A percentile compares a stretch with the other conserved stretches of the same genome.
These are phyloP conservation scores for Tipula vernalis DNA, from an alignment of 2,888 invertebrate genomes.

Conservation along the genomic window DNA sequence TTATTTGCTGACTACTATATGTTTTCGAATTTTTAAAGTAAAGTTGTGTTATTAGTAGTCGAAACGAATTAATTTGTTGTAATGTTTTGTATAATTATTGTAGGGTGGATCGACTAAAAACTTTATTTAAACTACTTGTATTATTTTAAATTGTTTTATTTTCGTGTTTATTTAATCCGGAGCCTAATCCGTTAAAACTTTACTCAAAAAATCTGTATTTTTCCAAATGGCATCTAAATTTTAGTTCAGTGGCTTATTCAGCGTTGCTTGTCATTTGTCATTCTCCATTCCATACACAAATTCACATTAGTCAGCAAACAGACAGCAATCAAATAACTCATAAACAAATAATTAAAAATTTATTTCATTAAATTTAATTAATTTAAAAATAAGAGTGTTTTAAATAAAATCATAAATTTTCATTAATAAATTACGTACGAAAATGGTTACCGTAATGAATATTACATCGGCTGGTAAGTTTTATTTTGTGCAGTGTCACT, in stretches of 20 bases:
- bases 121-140: no score
- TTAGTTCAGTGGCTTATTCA: not conserved
- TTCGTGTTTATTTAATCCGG: no score
- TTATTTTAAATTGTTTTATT: no score
- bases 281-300: not conserved
- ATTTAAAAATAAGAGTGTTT: not conserved
- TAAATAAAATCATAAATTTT: not conserved
- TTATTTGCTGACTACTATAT: not conserved
- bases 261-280: not conserved
- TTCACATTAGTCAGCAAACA: not conserved
- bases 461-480: constrained; percentile 40
- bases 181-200: not conserved
- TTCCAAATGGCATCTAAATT: not conserved
- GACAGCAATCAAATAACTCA: not conserved
- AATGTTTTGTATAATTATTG: no score
- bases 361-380: not conserved
- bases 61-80: no score
- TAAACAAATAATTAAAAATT: not conserved
- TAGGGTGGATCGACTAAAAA: no score
- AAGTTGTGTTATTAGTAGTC: not conserved
- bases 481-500: constrained; percentile 10
- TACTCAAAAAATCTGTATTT: not conserved
- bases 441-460: constrained; percentile 34
- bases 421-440: not conserved
- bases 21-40: not conserved